Evolutionary conservation across 2,888 invertebrate genomes (phyloP), one percentile per base, ranked within the genome.

Genomic region (Drosophila atripex): DNA sequence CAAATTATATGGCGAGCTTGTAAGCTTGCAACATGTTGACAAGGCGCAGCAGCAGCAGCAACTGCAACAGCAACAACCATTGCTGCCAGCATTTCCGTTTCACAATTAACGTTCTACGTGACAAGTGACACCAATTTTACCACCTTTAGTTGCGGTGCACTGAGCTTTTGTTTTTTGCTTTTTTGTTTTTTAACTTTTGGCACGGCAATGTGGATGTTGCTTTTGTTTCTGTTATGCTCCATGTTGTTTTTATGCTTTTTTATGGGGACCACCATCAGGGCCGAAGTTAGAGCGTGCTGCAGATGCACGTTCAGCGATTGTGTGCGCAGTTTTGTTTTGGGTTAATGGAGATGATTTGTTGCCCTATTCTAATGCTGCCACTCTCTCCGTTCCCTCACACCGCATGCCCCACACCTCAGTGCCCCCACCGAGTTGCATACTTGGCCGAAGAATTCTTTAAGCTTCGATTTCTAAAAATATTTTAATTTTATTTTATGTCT

Each of bases 91-190:
- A 76, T 79, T 86, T 84, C 87, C 86, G 83, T 80, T 80, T 84
- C 79, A 82, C 84, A 88, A 89, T 88, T 88, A 88, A 82, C 86
- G 79, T 88, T 83, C 85, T 82, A 89, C 87, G 88, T 86, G 88
- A 86, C 88, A 89, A 87, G 89, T 88, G 89, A 89, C 88, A 88
- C 89, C 87, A 88, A 87, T 89, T 88, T 88, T 89, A 88, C 86
- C 88, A 88, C 88, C 89, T 88, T 73, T 71, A 78, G 70, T 78
- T 72, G 71, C 57, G 47, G 32, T 28, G 43, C 58, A 55, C 46
- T 38, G n/a, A 21, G 32, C 35, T 61, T 60, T 61, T 60, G 46
- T 28, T 46, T 60, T 56, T 56, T n/a, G 18, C 43, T 52, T 43
- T 16, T 6, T 12, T 12, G 7, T 35, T 35, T 14, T 35, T 14